Evolutionary conservation across 2,888 invertebrate genomes (phyloP), one percentile per base, ranked within the genome.

Genomic region (Apamea anceps): DNA sequence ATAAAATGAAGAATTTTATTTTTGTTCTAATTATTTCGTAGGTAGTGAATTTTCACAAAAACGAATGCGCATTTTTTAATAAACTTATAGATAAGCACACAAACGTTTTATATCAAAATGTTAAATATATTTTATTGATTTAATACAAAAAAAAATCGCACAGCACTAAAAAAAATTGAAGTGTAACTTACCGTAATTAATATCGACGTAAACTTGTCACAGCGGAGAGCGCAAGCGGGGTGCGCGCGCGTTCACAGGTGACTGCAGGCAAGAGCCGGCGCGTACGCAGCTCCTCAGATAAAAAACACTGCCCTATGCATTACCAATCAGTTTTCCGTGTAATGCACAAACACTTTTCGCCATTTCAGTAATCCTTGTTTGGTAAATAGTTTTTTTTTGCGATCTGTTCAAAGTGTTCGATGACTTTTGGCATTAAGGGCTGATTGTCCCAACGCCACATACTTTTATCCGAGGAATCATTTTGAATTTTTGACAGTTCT

Each of bases 231-330:
- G 89, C 88, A 81, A 84, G 90, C 84, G 80, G 21, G 62, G 68
- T 68, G 80, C 85, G 79, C 85, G 90, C 90, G 86, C 87, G 90
- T 85, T 88, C 90, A 88, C 91, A 90, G 89, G 85, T 85, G 86
- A 91, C 92, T 90, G 91, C 85, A 70, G 78, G 13, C 45, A 54
- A 48, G 45, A 48, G 13, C 57, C 81, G 76, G 75, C 78, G 87
- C 84, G 81, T 85, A 80, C 85, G 85, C 88, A 84, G 72, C 73
- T 75, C 18, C 74, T 77, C 77, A 74, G 88, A 89, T 88, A 85
- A 85, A 83, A 85, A 85, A 82, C 82, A 81, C 54, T 73, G 75
- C 79, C 79, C 82, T 68, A 37, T 75, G 60, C 73, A 68, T 76
- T 72, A 77, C 62, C 74, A 81, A 87, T 87, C 74, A 82, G 77